Conservation (phyloP, 2,888 invertebrate species). For the Nowickia ferox region DNA sequence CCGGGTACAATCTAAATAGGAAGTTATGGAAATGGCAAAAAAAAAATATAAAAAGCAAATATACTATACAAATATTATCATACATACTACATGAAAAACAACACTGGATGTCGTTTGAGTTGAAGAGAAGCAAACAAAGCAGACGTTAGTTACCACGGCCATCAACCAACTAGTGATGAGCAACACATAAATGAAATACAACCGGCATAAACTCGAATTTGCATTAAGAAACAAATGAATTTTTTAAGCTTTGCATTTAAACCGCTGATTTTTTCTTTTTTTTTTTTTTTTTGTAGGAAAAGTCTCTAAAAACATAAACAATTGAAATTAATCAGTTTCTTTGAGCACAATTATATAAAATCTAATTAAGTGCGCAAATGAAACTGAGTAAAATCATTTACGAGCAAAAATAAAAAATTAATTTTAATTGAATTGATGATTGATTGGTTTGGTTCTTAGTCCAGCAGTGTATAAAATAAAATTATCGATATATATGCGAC, state of each 20-base stretch:
- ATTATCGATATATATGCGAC: background rate
- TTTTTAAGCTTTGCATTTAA: background rate
- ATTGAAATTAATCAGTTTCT: background rate
- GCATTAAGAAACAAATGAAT: background rate
- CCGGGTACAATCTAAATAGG: conserved; percentile 55
- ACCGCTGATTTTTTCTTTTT: background rate
- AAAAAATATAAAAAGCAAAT: background rate
- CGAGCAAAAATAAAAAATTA: background rate
- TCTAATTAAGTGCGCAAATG: background rate
- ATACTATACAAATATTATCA: background rate
- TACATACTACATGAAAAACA: conserved; percentile 1
- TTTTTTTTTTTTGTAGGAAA: background rate
- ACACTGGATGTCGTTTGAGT: background rate
- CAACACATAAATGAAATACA: conserved; percentile 15
- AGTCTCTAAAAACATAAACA: background rate
- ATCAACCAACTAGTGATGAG: conserved; percentile 6
- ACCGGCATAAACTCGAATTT: background rate
- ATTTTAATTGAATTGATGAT: background rate
- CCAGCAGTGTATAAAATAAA: background rate
- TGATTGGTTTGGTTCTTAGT: background rate
- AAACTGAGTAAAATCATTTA: background rate
- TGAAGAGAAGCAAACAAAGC: background rate
- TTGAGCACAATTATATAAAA: background rate
- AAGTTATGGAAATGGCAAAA: conserved; percentile 46
- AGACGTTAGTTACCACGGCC: conserved; percentile 31